Evolutionary conservation across 2,888 invertebrate species (phyloP).

Genomic region (Agrenia bidenticulata): DNA sequence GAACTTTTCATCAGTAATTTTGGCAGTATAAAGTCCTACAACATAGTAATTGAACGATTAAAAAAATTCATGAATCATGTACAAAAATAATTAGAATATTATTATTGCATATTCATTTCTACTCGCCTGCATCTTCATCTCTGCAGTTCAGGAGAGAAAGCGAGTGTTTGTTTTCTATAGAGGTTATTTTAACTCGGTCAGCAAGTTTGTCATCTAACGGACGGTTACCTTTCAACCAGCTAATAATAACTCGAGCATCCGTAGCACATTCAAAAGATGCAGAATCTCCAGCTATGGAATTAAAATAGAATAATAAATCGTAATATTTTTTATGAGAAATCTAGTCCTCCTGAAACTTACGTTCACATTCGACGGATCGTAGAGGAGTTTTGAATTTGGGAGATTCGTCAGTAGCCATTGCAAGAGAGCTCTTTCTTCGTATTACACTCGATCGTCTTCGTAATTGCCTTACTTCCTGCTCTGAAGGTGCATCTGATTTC

Average conservation of each 20-base stretch:
- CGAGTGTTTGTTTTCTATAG: slow-evolving; percentile 64
- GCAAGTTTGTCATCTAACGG: slow-evolving; percentile 73
- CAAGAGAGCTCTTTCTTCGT: slow-evolving; percentile 26
- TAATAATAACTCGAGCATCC: slow-evolving; percentile 65
- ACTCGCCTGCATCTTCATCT: slow-evolving; percentile 69
- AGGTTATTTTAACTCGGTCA: slow-evolving; percentile 69
- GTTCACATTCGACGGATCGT: slow-evolving; percentile 47
- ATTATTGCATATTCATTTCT: too few species aligned
- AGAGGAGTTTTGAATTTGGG: slow-evolving; percentile 29
- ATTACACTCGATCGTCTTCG: slow-evolving; percentile 17
- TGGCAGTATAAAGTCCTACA: slow-evolving; percentile 76
- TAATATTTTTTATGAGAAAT: too few species aligned
- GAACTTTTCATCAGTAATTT: slow-evolving; percentile 69
- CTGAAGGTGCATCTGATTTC: slow-evolving; percentile 49
- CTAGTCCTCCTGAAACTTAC: slow-evolving; percentile 30
- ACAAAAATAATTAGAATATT: too few species aligned
- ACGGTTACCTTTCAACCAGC: slow-evolving; percentile 86
- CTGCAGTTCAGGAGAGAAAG: slow-evolving; percentile 73
- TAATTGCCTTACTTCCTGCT: slow-evolving; percentile 9
- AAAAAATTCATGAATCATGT: too few species aligned
- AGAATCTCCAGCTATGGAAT: slow-evolving; percentile 72
- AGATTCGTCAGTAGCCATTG: slow-evolving; percentile 19
- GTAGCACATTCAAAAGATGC: slow-evolving; percentile 78
- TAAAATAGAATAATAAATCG: neutral
- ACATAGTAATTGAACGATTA: too few species aligned